Evolutionary conservation across 2,113 vertebrate species (phyloP).

Genomic region (Trichechus manatus): DNA sequence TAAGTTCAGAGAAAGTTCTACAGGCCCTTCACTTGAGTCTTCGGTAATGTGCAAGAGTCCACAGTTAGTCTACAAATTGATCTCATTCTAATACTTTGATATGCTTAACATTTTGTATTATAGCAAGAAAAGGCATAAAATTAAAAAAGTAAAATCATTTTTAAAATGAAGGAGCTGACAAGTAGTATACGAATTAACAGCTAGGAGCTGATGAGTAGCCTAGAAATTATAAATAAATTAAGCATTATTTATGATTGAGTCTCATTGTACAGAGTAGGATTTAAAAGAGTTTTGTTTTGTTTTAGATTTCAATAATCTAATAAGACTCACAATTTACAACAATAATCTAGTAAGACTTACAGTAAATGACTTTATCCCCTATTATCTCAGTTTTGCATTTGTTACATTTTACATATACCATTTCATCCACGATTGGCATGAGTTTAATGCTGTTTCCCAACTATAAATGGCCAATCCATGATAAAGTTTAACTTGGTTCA

Average conservation of each 20-base stretch:
- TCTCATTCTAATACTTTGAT: neutral
- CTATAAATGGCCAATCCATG: conserved; percentile 1
- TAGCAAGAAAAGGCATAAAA: neutral
- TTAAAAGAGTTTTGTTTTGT: neutral
- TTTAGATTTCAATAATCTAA: conserved; percentile 9
- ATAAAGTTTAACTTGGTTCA: neutral
- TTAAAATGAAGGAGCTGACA: conserved; percentile 29
- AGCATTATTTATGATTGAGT: neutral
- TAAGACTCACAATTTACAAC: neutral
- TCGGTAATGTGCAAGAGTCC: neutral
- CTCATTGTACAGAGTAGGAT: neutral
- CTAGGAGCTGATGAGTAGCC: neutral
- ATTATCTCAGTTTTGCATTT: neutral
- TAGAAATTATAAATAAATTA: conserved; percentile 2
- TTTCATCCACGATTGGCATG: neutral
- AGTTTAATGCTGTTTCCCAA: conserved; percentile 47
- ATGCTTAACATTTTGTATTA: neutral
- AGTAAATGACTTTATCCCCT: neutral
- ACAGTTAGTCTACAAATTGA: neutral
- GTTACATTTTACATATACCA: neutral
- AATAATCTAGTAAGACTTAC: neutral
- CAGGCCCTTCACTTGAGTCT: neutral
- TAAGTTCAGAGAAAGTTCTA: neutral
- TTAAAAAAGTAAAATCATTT: conserved; percentile 33
- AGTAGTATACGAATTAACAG: neutral